These are phyloP conservation scores for Zeus faber DNA, from an alignment of 2,113 vertebrate genomes.

Conservation along the genomic window DNA sequence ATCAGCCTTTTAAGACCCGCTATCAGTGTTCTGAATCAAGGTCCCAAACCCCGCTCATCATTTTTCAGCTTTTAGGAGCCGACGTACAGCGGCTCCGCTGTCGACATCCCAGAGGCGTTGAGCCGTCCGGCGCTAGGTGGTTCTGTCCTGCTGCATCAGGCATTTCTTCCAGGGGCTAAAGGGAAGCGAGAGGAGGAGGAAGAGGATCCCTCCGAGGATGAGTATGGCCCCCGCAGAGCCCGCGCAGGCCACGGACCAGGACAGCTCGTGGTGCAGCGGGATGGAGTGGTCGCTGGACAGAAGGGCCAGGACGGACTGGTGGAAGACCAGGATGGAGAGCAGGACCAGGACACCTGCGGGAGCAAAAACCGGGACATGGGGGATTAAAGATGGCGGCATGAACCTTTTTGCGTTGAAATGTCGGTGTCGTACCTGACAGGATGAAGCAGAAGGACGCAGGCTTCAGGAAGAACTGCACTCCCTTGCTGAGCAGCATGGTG, in stretches of 20 bases:
- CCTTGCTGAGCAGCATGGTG: slow-evolving; percentile 86
- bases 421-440: slow-evolving; percentile 79
- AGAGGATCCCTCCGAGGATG: slow-evolving; percentile 76
- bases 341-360: slow-evolving; percentile 82
- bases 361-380: neutral
- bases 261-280: slow-evolving; percentile 79
- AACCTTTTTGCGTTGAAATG: too few relatives aligned
- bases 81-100: too few relatives aligned
- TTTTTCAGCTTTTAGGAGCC: too few relatives aligned
- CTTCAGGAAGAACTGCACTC: slow-evolving; percentile 84
- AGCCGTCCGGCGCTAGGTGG: slow-evolving; percentile 61
- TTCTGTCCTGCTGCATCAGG: slow-evolving; percentile 59
- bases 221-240: slow-evolving; percentile 77
- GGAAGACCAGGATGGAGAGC: slow-evolving; percentile 81
- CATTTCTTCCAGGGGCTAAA: slow-evolving; percentile 75
- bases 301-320: slow-evolving; percentile 79
- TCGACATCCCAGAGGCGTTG: too few relatives aligned
- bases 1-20: slow-evolving; percentile 45
- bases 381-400: neutral
- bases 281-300: slow-evolving; percentile 72
- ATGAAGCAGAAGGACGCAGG: slow-evolving; percentile 86
- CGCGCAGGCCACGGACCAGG: slow-evolving; percentile 85
- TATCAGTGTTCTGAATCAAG: slow-evolving; percentile 27
- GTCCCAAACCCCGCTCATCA: too few relatives aligned
- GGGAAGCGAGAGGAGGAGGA: slow-evolving; percentile 78